phyloP scores from a whole-genome alignment of 2,797 vertebrate species.

The Menidia menidia region DNA sequence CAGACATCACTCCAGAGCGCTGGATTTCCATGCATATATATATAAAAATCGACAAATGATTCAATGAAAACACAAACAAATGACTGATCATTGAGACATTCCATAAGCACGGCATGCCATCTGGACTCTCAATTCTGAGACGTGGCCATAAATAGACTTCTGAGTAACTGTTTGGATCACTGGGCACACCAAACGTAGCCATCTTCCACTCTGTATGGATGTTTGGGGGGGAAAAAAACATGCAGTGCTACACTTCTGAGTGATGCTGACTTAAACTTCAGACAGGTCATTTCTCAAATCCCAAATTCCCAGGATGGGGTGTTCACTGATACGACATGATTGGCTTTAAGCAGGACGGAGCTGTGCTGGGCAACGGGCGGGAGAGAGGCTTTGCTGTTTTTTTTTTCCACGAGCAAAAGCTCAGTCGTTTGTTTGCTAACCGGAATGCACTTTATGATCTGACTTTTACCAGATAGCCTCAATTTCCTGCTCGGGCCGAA shows the following conservation, averaged over 20 bases:
- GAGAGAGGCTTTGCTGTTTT: conserved; percentile 17
- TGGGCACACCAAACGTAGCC: neutral
- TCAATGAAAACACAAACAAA: too few species aligned
- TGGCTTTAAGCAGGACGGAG: neutral
- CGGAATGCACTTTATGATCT: conserved; percentile 52
- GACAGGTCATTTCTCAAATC: neutral
- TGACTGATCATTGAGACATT: too few species aligned
- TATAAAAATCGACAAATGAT: neutral
- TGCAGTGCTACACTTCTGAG: neutral
- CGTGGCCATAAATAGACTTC: neutral
- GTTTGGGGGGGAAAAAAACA: neutral
- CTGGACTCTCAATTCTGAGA: neutral
- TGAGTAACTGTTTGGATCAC: neutral
- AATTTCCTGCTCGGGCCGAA: conserved; percentile 64
- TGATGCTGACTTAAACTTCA: conserved; percentile 6
- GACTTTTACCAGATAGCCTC: conserved; percentile 53
- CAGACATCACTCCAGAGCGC: neutral
- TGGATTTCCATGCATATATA: neutral
- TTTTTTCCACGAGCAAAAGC: conserved; percentile 41
- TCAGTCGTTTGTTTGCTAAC: conserved; percentile 53
- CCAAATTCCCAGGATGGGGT: neutral
- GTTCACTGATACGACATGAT: conserved; percentile 6
- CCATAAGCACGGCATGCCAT: too few species aligned
- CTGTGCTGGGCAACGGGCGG: conserved; percentile 30
- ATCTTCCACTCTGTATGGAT: neutral